phyloP scores from a whole-genome alignment of 37 sponge, comb jelly and placozoan species.

The Beroe forskalii region DNA sequence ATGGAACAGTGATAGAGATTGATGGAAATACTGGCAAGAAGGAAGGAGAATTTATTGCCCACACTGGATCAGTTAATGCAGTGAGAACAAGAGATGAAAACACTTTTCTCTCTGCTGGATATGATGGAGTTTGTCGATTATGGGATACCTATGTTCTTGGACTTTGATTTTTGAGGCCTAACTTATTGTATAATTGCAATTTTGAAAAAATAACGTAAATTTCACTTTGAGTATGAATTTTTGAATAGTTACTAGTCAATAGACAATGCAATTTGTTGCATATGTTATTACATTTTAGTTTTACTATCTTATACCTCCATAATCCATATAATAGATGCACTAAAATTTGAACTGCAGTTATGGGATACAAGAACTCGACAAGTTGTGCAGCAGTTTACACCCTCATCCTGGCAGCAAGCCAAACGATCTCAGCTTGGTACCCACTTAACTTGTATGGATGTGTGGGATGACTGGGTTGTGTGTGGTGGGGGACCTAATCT shows the following conservation, averaged over 20 bases:
- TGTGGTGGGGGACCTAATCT: conserved; percentile 46
- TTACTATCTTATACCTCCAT: neutral
- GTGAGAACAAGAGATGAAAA: conserved; percentile 42
- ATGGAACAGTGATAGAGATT: conserved; percentile 16
- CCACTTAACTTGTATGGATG: conserved; percentile 55
- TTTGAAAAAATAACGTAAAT: no score
- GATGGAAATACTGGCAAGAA: neutral
- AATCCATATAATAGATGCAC: neutral
- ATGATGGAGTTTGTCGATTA: conserved; percentile 42
- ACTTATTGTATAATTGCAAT: conserved; percentile 11
- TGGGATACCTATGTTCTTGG: no score
- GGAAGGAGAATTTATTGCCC: neutral
- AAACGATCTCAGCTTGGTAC: neutral
- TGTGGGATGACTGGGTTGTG: conserved; percentile 60
- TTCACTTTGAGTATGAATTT: no score
- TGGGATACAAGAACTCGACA: conserved; percentile 11
- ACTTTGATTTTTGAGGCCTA: neutral
- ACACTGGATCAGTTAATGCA: conserved; percentile 64
- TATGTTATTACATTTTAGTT: neutral
- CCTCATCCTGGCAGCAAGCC: neutral
- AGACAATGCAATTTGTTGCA: no score
- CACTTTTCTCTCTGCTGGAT: conserved; percentile 33
- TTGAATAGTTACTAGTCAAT: no score
- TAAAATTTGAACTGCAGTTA: neutral
- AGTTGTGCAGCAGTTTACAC: conserved; percentile 26